phyloP scores from a whole-genome alignment of 2,797 vertebrate genomes.

The Pipistrellus pipistrellus region DNA sequence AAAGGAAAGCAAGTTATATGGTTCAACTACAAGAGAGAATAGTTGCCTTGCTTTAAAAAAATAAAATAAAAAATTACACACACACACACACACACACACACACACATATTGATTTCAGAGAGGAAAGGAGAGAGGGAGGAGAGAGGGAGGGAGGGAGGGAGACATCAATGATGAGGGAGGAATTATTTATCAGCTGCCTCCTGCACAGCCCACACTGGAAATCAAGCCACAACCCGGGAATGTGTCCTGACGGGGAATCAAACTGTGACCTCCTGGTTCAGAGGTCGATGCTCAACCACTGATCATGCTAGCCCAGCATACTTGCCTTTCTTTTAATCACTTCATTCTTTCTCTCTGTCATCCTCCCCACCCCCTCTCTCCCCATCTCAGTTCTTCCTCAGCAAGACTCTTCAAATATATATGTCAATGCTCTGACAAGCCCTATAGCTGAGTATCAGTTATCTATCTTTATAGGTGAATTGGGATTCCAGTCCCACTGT shows the following conservation, averaged over 20 bases:
- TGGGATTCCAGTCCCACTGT: background rate
- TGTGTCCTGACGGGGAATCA: too few relatives aligned
- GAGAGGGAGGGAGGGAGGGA: too few relatives aligned
- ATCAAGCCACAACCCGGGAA: too few relatives aligned
- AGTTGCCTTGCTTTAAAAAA: background rate
- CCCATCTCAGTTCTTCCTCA: background rate
- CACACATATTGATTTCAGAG: too few relatives aligned
- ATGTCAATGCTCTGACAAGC: background rate
- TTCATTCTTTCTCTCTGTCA: background rate
- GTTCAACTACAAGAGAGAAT: constrained; percentile 8
- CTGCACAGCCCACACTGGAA: too few relatives aligned
- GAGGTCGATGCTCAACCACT: too few relatives aligned
- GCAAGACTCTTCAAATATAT: background rate
- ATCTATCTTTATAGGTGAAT: background rate
- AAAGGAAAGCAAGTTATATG: background rate
- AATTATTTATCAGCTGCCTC: too few relatives aligned
- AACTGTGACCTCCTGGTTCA: too few relatives aligned
- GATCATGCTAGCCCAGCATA: background rate
- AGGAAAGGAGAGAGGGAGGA: too few relatives aligned
- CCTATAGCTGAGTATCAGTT: background rate
- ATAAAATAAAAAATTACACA: too few relatives aligned
- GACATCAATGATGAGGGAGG: too few relatives aligned
- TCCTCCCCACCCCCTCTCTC: background rate
- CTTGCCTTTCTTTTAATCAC: background rate
- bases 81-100: too few relatives aligned